These are phyloP conservation scores for Heterohyrax brucei DNA, from an alignment of 2,797 vertebrate species.

Conservation along the genomic window DNA sequence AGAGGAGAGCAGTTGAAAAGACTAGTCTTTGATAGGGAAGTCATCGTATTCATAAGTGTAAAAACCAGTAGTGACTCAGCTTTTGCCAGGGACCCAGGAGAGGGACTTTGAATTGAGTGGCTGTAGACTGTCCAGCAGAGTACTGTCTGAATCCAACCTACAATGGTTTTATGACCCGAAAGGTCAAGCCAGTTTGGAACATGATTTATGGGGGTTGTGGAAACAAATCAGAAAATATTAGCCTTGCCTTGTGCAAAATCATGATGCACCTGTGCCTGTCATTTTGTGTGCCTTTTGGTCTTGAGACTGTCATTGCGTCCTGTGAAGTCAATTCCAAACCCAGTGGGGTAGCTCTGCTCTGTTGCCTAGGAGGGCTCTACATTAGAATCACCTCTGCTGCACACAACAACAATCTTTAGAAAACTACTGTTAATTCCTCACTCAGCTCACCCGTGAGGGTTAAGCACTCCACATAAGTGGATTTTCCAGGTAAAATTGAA, in stretches of 20 bases:
- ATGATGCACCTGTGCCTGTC: neutral
- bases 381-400: no score
- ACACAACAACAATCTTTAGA: neutral
- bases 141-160: neutral
- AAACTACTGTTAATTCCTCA: neutral
- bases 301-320: neutral
- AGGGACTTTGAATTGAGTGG: neutral
- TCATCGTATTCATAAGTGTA: neutral
- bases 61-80: constrained; percentile 20
- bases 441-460: neutral
- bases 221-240: neutral
- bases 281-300: neutral
- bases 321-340: neutral
- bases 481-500: neutral
- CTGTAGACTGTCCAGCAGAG: neutral
- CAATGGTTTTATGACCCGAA: neutral
- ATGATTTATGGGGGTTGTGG: neutral
- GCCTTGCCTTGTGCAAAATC: neutral
- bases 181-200: neutral
- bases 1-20: neutral
- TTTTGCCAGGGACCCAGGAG: constrained; percentile 12
- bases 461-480: neutral
- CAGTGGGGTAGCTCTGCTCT: neutral
- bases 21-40: neutral
- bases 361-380: neutral